Base-by-base conservation (phyloP, 2,113 vertebrate species). In the Aleadryas rufinucha region DNA sequence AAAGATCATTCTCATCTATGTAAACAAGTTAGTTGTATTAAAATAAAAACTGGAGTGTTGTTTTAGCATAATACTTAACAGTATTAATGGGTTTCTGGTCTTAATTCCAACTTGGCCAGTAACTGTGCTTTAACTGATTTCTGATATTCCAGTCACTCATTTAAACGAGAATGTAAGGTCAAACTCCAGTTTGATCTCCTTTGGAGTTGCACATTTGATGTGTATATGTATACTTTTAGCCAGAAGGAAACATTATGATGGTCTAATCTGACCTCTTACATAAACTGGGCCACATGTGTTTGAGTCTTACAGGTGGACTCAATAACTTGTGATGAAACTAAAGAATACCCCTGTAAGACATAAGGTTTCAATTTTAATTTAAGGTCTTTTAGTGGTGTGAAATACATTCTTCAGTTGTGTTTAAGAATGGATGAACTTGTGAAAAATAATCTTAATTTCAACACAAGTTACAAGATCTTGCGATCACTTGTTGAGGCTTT, bases 311-410 rank as follows among this genome's bases (percentile, higher is more conserved):
- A 93, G 66, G 83, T 88, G 85, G 88, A 90, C 63, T 87, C 59
- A 95, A 53, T 95, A 95, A 94, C 41, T 95, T 89, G 28, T 68
- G 72, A 84, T 93, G 80, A 87, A 94, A 71, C 39, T 60, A 33
- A 89, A 71, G 64, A 93, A 49, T 54, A 68, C 20, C 17, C 83
- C 33, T 71, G 53, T 74, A 84, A 89, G 56, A 66, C 78, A 64
- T 47, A 56, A 91, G 86, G 50, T 89, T 95, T 93, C 80, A 56
- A 10, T 95, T 79, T 75, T 84, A 63, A 74, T 70, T 87, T 92
- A 47, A 78, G 69, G 24, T 77, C 39, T 95, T 88, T 47, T 26
- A 75, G 33, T 78, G 56, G 20, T 89, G 47, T 4, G 4, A 77
- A 52, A 80, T 78, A 66, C 10, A 9, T 49, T 65, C 22, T 81